Base-by-base conservation (phyloP, 2,797 vertebrate species). In the Channallabes apus region DNA sequence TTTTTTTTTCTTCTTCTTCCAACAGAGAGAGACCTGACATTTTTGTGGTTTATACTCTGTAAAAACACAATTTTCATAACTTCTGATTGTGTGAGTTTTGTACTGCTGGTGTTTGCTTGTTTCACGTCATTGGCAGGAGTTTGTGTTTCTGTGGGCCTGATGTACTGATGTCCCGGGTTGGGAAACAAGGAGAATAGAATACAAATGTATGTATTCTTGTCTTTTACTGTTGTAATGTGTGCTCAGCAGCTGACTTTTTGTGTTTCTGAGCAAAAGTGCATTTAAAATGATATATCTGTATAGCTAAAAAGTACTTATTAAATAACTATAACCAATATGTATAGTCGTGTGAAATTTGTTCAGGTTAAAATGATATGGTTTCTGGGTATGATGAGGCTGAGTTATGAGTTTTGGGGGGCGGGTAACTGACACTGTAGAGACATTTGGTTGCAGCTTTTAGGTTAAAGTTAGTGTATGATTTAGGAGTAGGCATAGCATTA, bases 241-340 rank as follows among this genome's bases (percentile, higher is more conserved):
- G 88, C 87, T 82, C 85, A 88, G 80, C 86, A 85, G 86, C 90
- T 86, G 80, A 87, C 85, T 84, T 65, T 54, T 78, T 90, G 87
- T 91, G 84, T 88, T 86, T 82, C 83, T 67, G 84, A 89, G 85
- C 85, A 62, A 82, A 89, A 86, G 85, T 86, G 54, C 82, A 65
- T 89, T 90, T 69, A 35, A 87, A 90, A 85, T 86, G 84, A 85
- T 90, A 89, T 88, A 87, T 87, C 87, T 91, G 87, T 90, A 91
- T 86, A 86, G 84, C 56, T 61, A 83, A 80, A 85, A 91, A 89
- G 78, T 86, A 88, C 88, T 89, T 91, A 91, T 88, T 91, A 90
- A 91, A 91, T 91, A 82, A 90, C 85, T 89, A 89, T 89, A 89
- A 90, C 83, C 87, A 90, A 83, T 41, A 82, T 86, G 76, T 41